Evolutionary conservation across 2,888 invertebrate genomes (phyloP).

Genomic region (Andrena fulva): DNA sequence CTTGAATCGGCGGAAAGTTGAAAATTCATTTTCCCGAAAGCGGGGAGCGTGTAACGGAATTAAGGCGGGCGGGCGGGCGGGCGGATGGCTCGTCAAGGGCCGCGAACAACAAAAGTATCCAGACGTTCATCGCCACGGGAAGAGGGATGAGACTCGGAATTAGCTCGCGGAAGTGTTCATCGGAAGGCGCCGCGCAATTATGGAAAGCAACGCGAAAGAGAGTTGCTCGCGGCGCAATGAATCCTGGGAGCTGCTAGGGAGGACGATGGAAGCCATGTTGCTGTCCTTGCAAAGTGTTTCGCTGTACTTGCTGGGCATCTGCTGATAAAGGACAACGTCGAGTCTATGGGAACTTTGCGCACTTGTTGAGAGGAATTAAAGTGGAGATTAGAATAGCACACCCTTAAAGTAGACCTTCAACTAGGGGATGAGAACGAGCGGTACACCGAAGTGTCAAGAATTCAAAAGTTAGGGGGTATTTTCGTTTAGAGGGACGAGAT

Average conservation of each 20-base stretch:
- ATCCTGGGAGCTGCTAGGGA: background rate
- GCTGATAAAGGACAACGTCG: background rate
- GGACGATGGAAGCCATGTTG: no score
- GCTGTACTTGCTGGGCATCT: background rate
- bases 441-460: no score
- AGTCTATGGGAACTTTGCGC: no score
- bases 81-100: constrained; percentile 31
- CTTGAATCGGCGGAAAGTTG: constrained; percentile 30
- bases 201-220: background rate
- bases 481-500: no score
- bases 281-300: background rate
- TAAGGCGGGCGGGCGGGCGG: constrained; percentile 22
- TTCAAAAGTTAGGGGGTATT: no score
- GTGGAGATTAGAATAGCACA: no score
- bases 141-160: background rate
- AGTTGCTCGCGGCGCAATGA: constrained; percentile 8
- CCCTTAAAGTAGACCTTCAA: no score
- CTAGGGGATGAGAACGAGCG: no score
- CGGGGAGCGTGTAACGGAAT: constrained; percentile 29
- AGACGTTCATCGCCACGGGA: background rate
- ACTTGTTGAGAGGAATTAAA: no score
- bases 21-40: constrained; percentile 39
- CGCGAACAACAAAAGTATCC: constrained; percentile 41
- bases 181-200: constrained; percentile 13
- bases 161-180: constrained; percentile 21